Percentiles rank a stretch among this genome's conserved stretches.
These are phyloP conservation scores for Gymnogyps californianus DNA, from an alignment of 2,113 vertebrate genomes.

Conservation along the genomic window DNA sequence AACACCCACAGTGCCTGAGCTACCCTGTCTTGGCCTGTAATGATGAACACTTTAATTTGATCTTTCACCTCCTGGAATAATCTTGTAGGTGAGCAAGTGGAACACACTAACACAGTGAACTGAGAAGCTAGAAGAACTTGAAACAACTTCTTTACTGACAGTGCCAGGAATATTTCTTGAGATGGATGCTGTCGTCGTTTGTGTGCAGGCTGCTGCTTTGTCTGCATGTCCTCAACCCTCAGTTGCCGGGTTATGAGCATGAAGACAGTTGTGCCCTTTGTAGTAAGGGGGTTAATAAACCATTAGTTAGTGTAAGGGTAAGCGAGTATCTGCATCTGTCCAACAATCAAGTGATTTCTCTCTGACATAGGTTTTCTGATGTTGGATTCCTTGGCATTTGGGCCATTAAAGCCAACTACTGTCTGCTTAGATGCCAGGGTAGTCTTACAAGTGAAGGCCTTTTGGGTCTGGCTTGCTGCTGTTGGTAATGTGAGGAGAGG, in stretches of 20 bases:
- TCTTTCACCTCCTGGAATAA: not conserved
- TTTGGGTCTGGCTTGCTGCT: not conserved
- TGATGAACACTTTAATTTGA: not conserved
- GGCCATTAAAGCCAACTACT: not conserved
- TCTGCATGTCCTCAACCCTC: not conserved
- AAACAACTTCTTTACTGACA: not conserved
- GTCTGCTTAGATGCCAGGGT: not conserved
- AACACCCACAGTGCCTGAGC: not conserved
- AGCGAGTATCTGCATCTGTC: not conserved
- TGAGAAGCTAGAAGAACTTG: not conserved
- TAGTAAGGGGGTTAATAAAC: not conserved
- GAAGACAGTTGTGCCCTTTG: not conserved
- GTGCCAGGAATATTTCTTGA: not conserved
- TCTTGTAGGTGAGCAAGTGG: not conserved
- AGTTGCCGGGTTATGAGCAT: not conserved
- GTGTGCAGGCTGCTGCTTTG: not conserved
- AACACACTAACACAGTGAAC: not conserved
- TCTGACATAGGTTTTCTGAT: not conserved
- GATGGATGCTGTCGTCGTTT: not conserved
- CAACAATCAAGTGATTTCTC: not conserved
- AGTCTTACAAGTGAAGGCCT: not conserved
- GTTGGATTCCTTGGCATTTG: not conserved
- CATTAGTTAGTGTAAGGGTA: not conserved
- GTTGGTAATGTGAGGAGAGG: not conserved
- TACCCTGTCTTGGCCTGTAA: not conserved